Evolutionary conservation across 2,888 invertebrate genomes (phyloP).

Genomic region (Melanargia galathea): DNA sequence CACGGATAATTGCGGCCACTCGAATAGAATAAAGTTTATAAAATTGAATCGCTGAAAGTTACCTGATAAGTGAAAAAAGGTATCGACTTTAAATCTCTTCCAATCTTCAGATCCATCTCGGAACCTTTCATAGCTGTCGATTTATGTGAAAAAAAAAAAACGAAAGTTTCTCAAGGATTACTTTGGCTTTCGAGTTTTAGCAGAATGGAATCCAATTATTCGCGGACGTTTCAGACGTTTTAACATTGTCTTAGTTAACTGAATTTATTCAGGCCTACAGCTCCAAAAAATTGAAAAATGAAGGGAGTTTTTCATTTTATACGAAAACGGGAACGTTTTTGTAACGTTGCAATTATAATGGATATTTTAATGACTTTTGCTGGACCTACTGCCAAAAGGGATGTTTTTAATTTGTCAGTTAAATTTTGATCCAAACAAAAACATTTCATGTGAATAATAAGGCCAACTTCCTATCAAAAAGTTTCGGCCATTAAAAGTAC

Average conservation of each 20-base stretch:
- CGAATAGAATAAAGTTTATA: constrained; percentile 40
- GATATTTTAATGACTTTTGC: not conserved
- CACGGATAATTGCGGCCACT: constrained; percentile 40
- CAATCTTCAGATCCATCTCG: constrained; percentile 47
- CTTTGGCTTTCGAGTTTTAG: constrained; percentile 44
- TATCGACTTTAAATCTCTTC: constrained; percentile 49
- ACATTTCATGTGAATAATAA: no score
- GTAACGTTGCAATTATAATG: constrained; percentile 7
- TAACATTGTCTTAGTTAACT: constrained; percentile 40
- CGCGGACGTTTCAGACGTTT: constrained; percentile 37
- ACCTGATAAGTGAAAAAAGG: constrained; percentile 46
- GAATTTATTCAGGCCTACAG: constrained; percentile 37
- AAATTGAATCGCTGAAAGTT: constrained; percentile 44
- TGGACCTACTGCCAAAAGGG: not conserved
- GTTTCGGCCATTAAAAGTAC: no score
- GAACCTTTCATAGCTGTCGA: constrained; percentile 50
- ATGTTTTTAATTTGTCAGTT: not conserved
- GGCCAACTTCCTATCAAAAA: no score
- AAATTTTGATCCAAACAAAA: no score
- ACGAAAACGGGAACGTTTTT: constrained; percentile 6
- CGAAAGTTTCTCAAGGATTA: constrained; percentile 47
- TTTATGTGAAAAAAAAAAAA: constrained; percentile 49
- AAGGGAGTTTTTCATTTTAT: constrained; percentile 27
- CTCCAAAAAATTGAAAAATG: constrained; percentile 30
- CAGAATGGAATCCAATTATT: constrained; percentile 45